phyloP scores from a whole-genome alignment of 2,113 vertebrate species.

The Chinchilla lanigera region DNA sequence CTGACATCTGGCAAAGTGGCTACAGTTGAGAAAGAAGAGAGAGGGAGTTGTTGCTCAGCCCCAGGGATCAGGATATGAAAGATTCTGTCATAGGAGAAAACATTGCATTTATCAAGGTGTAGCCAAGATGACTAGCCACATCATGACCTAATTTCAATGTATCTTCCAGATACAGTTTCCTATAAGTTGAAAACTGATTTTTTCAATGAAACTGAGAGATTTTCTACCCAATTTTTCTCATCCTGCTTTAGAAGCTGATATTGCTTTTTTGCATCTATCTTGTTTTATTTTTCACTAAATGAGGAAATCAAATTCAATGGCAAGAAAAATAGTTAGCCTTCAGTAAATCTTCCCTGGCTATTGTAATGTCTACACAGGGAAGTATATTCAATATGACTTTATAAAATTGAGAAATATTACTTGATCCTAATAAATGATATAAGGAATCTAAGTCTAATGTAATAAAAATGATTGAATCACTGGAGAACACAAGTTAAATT shows the following conservation, averaged over 20 bases:
- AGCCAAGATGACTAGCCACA: not conserved
- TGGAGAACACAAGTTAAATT: slow-evolving; percentile 27
- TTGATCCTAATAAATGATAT: slow-evolving; percentile 34
- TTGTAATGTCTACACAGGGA: not conserved
- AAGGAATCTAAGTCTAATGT: slow-evolving; percentile 17
- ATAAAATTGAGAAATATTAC: slow-evolving; percentile 47
- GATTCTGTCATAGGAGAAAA: not conserved
- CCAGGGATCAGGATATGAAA: not conserved
- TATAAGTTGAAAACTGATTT: not conserved
- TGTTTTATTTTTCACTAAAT: slow-evolving; percentile 43
- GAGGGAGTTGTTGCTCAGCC: not conserved
- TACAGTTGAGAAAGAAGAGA: too few relatives aligned
- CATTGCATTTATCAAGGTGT: not conserved
- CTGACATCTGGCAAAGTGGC: not conserved
- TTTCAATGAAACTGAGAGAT: not conserved
- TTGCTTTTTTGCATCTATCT: not conserved
- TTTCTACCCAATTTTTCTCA: not conserved
- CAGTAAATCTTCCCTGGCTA: not conserved
- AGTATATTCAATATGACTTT: not conserved
- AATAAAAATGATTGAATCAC: slow-evolving; percentile 45
- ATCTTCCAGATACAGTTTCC: not conserved
- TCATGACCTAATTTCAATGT: not conserved
- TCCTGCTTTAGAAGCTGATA: not conserved
- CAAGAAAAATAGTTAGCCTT: not conserved
- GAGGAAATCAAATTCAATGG: not conserved